Evolutionary conservation across 2,888 invertebrate genomes (phyloP).

Genomic region (Agrotis clavis): DNA sequence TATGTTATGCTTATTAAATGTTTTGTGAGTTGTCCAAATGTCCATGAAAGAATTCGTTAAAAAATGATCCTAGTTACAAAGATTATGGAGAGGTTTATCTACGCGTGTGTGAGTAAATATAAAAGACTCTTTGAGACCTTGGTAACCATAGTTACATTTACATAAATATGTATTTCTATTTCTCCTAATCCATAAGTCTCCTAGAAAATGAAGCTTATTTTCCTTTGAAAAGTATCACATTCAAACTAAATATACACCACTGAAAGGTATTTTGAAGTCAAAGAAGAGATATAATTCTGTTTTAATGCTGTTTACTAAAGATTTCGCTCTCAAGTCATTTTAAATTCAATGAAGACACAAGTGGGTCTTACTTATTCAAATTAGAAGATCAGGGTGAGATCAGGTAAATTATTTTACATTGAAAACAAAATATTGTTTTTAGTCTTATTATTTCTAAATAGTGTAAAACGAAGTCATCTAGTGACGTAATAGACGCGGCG

Average conservation of each 20-base stretch:
- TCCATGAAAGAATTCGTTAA: too few species aligned
- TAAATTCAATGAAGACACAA: conserved; percentile 20
- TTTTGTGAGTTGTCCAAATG: too few species aligned
- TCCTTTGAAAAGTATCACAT: not conserved
- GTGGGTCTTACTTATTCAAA: conserved; percentile 28
- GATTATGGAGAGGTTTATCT: too few species aligned
- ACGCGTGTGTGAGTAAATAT: too few species aligned
- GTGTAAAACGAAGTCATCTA: not conserved
- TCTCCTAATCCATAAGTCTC: not conserved
- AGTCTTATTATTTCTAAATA: not conserved
- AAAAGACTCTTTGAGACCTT: not conserved
- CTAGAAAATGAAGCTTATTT: not conserved
- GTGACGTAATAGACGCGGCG: not conserved
- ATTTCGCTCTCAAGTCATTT: not conserved
- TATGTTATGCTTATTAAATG: too few species aligned
- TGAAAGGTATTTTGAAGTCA: conserved; percentile 6
- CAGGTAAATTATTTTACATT: not conserved
- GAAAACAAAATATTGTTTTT: not conserved
- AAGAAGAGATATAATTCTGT: conserved; percentile 8
- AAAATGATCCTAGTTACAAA: too few species aligned
- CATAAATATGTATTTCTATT: conserved; percentile 3
- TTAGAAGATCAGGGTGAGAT: not conserved
- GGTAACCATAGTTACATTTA: not conserved
- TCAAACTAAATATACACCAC: conserved; percentile 19
- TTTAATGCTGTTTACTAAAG: conserved; percentile 2